Conservation (phyloP, 2,888 invertebrate genomes). For the Minunthozetes semirufus region DNA sequence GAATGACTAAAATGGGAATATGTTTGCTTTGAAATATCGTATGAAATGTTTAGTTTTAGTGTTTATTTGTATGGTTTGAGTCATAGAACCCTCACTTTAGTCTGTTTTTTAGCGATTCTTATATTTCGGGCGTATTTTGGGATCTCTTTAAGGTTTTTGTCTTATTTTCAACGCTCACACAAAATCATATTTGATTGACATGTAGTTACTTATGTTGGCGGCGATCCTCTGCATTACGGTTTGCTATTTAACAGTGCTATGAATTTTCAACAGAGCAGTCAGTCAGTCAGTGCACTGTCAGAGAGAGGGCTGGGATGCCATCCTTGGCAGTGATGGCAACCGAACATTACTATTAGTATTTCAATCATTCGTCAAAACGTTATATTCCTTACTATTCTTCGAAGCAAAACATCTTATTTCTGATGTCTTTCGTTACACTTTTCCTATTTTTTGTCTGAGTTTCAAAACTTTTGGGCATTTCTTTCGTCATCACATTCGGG, state of each 20-base stretch:
- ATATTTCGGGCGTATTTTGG: slow-evolving; percentile 10
- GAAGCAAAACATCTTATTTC: slow-evolving; percentile 18
- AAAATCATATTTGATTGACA: slow-evolving; percentile 5
- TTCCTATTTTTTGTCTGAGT: not conserved
- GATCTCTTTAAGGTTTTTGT: not conserved
- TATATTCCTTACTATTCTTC: not conserved
- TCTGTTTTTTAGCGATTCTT: not conserved
- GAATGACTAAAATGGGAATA: too few relatives aligned
- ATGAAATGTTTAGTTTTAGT: too few relatives aligned
- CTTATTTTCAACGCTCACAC: slow-evolving; percentile 20
- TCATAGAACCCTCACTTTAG: too few relatives aligned
- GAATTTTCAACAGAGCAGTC: not conserved
- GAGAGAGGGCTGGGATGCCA: not conserved
- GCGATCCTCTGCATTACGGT: not conserved
- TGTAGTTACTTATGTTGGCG: slow-evolving; percentile 20
- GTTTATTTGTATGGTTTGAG: too few relatives aligned
- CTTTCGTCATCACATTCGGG: slow-evolving; percentile 5
- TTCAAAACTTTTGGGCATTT: not conserved
- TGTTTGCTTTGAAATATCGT: too few relatives aligned
- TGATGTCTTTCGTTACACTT: not conserved
- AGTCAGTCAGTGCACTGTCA: not conserved
- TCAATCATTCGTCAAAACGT: slow-evolving; percentile 21
- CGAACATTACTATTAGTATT: not conserved
- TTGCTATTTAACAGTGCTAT: not conserved
- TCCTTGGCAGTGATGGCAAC: not conserved